Evolutionary conservation across 2,797 vertebrate genomes (phyloP).

Genomic region (Acanthiza pusilla): DNA sequence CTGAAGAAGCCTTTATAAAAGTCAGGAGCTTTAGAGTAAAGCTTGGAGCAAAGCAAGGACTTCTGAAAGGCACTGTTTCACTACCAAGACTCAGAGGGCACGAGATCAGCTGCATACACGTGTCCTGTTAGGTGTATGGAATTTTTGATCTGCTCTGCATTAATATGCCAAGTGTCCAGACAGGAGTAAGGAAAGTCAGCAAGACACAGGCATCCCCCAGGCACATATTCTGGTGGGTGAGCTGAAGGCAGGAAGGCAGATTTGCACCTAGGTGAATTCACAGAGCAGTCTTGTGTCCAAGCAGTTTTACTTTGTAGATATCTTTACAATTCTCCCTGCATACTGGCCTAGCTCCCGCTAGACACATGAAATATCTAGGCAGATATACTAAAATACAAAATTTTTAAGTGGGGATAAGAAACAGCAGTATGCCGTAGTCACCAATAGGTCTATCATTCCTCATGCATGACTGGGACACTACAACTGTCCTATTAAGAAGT

Average conservation of each 20-base stretch:
- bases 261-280: neutral
- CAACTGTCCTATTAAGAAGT: neutral
- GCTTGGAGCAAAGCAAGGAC: neutral
- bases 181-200: neutral
- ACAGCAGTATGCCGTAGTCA: neutral
- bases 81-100: neutral
- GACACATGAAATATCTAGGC: neutral
- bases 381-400: neutral
- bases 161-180: neutral
- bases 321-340: neutral
- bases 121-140: neutral
- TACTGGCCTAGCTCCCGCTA: neutral
- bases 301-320: neutral
- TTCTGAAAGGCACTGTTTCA: neutral
- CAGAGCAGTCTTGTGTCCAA: neutral
- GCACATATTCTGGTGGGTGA: neutral
- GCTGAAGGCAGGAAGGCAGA: neutral
- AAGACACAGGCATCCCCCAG: neutral
- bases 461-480: neutral
- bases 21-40: neutral
- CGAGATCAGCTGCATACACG: neutral
- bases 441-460: neutral
- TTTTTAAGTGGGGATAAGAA: neutral
- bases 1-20: neutral
- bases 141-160: neutral